A percentile compares a stretch with the other conserved stretches of the same genome.
These are phyloP conservation scores for Drosophila pegasa DNA, from an alignment of 2,888 invertebrate species.

Conservation along the genomic window DNA sequence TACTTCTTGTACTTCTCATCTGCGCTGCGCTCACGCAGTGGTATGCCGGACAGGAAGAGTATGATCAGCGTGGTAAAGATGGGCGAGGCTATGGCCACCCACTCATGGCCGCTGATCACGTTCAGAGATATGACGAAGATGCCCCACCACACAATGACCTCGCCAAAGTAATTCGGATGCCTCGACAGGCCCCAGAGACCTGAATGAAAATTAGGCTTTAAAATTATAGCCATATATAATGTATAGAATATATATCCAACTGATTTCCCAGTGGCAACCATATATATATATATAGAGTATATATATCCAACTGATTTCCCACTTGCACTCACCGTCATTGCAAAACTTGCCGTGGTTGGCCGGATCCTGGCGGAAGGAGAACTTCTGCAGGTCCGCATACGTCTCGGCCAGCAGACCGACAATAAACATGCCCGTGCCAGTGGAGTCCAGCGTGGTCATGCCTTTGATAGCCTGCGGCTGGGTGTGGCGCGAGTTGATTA, in stretches of 20 bases:
- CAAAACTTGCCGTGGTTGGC: constrained; percentile 96
- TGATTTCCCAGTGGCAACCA: background rate
- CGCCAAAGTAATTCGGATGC: constrained; percentile 98
- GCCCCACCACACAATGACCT: constrained; percentile 97
- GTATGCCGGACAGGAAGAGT: constrained; percentile 95
- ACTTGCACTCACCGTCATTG: constrained; percentile 89
- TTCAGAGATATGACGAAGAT: constrained; percentile 95
- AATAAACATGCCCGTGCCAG: constrained; percentile 93
- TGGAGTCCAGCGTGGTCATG: constrained; percentile 94
- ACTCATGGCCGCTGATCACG: constrained; percentile 93
- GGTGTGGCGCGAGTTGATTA: constrained; percentile 94
- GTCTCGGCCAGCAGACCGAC: constrained; percentile 94
- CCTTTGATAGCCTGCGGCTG: constrained; percentile 91
- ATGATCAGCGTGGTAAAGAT: constrained; percentile 94
- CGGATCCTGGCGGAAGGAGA: constrained; percentile 94
- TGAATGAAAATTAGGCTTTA: constrained; percentile 55
- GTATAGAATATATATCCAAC: background rate
- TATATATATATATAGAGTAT: background rate
- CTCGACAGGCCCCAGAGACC: constrained; percentile 94
- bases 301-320: too few species aligned
- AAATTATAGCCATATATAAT: background rate
- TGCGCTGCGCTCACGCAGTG: constrained; percentile 93
- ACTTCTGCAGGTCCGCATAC: constrained; percentile 96
- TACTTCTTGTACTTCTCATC: constrained; percentile 95
- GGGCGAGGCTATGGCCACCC: constrained; percentile 92